Conservation (phyloP, 2,797 vertebrate species). For the Acrossocheilus fasciatus region DNA sequence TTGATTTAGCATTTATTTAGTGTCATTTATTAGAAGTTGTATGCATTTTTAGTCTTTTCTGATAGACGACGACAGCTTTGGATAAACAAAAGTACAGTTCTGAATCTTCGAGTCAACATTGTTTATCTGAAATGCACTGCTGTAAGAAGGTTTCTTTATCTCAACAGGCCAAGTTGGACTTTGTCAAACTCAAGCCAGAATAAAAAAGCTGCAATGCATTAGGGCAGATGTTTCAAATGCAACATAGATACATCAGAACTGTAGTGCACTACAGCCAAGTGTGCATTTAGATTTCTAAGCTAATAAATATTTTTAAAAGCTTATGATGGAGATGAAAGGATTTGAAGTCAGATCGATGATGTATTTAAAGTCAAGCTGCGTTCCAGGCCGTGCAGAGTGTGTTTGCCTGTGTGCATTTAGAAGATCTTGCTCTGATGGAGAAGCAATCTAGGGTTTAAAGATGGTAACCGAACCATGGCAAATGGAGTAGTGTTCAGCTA, state of each 20-base stretch:
- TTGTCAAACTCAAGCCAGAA: not conserved
- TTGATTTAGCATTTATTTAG: constrained; percentile 36
- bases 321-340: constrained; percentile 10
- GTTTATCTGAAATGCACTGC: constrained; percentile 31
- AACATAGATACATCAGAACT: not conserved
- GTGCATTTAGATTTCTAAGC: constrained; percentile 14
- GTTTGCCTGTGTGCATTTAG: constrained; percentile 14
- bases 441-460: constrained; percentile 39
- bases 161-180: not conserved
- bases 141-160: not conserved
- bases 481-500: constrained; percentile 54
- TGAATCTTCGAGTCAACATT: constrained; percentile 2
- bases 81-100: constrained; percentile 20
- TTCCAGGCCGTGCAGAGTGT: not conserved
- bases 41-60: constrained; percentile 25
- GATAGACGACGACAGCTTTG: not conserved
- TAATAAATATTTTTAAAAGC: constrained; percentile 26
- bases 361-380: constrained; percentile 13
- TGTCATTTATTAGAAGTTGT: constrained; percentile 1
- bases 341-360: not conserved
- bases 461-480: constrained; percentile 45
- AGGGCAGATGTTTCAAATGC: not conserved
- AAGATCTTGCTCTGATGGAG: not conserved
- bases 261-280: not conserved
- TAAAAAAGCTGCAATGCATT: constrained; percentile 13